Evolutionary conservation across 2,113 vertebrate genomes (phyloP).

Genomic region (Aphelocoma coerulescens): DNA sequence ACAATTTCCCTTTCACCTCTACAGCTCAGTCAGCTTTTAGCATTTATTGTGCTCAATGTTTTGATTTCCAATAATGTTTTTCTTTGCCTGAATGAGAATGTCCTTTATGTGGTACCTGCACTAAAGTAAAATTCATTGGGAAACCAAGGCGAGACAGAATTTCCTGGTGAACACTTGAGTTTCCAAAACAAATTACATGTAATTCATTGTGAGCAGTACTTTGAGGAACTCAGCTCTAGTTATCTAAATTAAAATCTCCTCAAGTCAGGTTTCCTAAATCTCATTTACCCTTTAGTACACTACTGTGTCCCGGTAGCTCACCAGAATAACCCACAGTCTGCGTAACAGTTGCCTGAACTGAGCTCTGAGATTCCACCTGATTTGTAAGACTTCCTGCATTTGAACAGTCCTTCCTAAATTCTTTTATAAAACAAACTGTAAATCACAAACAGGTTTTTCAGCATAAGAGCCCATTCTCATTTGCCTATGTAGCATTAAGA

Average conservation of each 20-base stretch:
- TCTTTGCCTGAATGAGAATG: neutral
- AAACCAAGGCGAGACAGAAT: slow-evolving; percentile 24
- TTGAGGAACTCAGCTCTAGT: neutral
- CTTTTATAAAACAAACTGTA: neutral
- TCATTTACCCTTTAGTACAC: neutral
- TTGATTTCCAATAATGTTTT: neutral
- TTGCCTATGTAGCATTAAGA: neutral
- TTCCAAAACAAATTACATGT: neutral
- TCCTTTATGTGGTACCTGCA: neutral
- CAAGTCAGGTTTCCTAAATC: neutral
- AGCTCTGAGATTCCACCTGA: neutral
- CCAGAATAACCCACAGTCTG: neutral
- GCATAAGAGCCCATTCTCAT: neutral
- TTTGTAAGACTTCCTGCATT: neutral
- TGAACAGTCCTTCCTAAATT: neutral
- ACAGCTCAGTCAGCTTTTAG: neutral
- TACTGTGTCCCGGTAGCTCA: neutral
- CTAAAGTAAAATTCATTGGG: neutral
- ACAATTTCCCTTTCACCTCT: neutral
- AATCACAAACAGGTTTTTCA: neutral
- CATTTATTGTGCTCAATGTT: neutral
- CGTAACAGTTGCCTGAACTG: neutral
- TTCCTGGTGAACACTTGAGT: neutral
- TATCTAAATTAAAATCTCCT: slow-evolving; percentile 50
- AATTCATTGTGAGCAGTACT: neutral